These are phyloP conservation scores for Dicrostonyx torquatus DNA, from an alignment of 2,797 vertebrate species.

Conservation along the genomic window DNA sequence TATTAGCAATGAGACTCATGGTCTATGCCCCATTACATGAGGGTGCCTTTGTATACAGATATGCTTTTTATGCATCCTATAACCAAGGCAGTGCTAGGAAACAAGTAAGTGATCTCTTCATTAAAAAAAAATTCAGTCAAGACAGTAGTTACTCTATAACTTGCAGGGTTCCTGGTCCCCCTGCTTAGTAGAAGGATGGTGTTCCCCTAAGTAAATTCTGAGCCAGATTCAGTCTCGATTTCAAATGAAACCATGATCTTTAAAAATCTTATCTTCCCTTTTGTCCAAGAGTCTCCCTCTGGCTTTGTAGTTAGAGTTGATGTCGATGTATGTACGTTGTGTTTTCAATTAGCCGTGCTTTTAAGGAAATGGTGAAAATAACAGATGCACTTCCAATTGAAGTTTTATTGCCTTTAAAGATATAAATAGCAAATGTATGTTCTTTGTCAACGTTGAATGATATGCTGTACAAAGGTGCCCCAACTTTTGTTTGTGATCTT, in stretches of 20 bases:
- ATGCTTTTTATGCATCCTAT: neutral
- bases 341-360: conserved; percentile 48
- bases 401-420: conserved; percentile 56
- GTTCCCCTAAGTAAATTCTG: neutral
- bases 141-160: neutral
- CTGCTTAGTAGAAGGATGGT: neutral
- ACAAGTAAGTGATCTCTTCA: neutral
- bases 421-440: conserved; percentile 51
- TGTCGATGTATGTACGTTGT: neutral
- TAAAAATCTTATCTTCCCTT: conserved; percentile 10
- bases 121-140: neutral
- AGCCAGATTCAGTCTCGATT: neutral
- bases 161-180: neutral
- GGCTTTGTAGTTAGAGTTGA: conserved; percentile 27
- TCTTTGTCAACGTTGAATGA: conserved; percentile 33
- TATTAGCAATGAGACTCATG: neutral
- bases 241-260: conserved; percentile 8
- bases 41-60: neutral
- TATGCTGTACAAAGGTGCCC: neutral
- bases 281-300: neutral
- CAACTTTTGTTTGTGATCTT: neutral
- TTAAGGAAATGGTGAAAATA: conserved; percentile 61
- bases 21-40: neutral
- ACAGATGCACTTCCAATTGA: conserved; percentile 47
- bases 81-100: neutral